A percentile compares a stretch with the other conserved stretches of the same genome.
phyloP scores from a whole-genome alignment of 2,113 vertebrate genomes.

The Pelusios castaneus region DNA sequence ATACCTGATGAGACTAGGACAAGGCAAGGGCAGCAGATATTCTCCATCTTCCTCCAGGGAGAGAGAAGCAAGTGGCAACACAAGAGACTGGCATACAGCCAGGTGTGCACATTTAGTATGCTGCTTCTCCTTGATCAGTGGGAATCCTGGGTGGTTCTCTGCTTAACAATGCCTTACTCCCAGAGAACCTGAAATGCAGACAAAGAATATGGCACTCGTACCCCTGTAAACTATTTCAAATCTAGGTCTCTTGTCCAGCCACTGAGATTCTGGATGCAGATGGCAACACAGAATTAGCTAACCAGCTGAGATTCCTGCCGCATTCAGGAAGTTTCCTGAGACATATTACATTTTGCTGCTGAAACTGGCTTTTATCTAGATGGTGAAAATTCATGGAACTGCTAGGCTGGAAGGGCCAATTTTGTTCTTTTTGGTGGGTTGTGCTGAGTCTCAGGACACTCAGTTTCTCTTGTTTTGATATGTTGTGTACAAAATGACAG shows the following conservation, averaged over 20 bases:
- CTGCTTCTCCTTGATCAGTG: neutral
- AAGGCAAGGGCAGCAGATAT: neutral
- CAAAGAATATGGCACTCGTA: conserved; percentile 17
- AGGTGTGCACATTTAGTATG: accelerated
- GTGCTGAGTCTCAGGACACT: neutral
- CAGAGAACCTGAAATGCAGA: neutral
- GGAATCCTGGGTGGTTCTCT: neutral
- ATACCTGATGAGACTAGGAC: neutral
- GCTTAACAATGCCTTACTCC: neutral
- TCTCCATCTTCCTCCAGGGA: neutral
- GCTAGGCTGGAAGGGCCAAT: neutral
- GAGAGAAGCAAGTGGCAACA: accelerated
- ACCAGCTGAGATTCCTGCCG: neutral
- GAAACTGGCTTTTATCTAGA: accelerated
- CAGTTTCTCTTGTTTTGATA: neutral
- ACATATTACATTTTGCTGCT: neutral
- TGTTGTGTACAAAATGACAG: accelerated
- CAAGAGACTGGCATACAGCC: accelerated
- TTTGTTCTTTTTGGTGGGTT: neutral
- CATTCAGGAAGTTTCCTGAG: neutral
- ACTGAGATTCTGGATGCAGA: conserved; percentile 24
- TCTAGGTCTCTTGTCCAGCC: conserved; percentile 37
- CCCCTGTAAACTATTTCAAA: conserved; percentile 33
- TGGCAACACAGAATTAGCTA: neutral
- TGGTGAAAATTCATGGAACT: neutral